Base-by-base conservation (phyloP, 2,797 vertebrate genomes). In the Chloroceryle amazona region DNA sequence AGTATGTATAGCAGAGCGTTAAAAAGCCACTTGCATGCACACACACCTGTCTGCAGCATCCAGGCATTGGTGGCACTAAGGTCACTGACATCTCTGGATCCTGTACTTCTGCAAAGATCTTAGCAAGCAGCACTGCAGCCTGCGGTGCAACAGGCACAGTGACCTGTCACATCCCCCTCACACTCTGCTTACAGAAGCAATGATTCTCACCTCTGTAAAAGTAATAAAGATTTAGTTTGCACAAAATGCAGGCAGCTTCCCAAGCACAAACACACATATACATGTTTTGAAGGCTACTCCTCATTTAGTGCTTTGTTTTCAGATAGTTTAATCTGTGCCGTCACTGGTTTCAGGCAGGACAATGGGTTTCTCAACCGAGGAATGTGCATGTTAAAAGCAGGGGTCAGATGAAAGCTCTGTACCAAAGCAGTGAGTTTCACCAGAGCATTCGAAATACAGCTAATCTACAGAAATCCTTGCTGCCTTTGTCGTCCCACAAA, bases 1-100 rank as follows among this genome's bases (percentile, higher is more conserved):
- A 66, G 60, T 4, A 21, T 19, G 33, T 2, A 13, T 16, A 87
- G 68, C 12, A 13, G 71, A 58, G 11, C 6, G 14, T 29, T 66
- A 79, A 42, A 44, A 51, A 66, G 66, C 52, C 47, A 26, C 26
- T 11, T 75, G 47, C 33, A 39, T 8, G 3, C 21, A 25, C 5
- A 35, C n/a, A 31, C 13, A 7, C 54, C 74, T 68, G 9, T 16
- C 44, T 65, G 52, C 72, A 91, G 67, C 33, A 78, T 6, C 74
- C 7, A 0, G 15, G 20, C 21, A 4, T 0, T 41, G 33, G 31
- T 2, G 3, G 39, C 55, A 18, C 16, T 4, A 17, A n/a, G 22
- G 60, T 33, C 39, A 17, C 44, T 7, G 84, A 81, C 85, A 85
- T 81, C 31, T 15, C 91, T 35, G 31, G 23, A 11, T 76, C 47